These are phyloP conservation scores for Blastobasis lacticolella DNA, from an alignment of 2,888 invertebrate species.

Conservation along the genomic window DNA sequence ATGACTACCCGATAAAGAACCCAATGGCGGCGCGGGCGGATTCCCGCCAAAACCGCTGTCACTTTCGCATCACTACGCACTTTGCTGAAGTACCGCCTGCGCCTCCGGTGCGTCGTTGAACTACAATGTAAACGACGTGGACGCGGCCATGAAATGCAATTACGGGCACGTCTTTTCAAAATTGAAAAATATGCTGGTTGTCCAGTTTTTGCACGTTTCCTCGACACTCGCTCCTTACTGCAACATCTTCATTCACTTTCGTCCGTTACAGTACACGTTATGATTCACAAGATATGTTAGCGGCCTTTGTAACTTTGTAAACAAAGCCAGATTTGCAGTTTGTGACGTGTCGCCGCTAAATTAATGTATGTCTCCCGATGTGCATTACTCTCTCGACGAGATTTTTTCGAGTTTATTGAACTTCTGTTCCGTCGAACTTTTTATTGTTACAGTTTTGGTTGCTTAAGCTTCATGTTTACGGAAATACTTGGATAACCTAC, in stretches of 20 bases:
- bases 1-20: conserved; percentile 28
- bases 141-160: no score
- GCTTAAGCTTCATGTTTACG: no score
- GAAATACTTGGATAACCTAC: no score
- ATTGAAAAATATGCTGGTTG: conserved; percentile 8
- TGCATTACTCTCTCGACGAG: background rate
- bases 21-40: conserved; percentile 31
- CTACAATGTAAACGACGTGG: no score
- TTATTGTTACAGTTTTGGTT: no score
- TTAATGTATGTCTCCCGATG: conserved; percentile 2
- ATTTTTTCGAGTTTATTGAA: conserved; percentile 3
- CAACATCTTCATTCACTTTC: conserved; percentile 38
- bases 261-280: conserved; percentile 12
- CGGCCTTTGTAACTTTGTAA: conserved; percentile 12
- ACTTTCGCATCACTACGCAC: conserved; percentile 36
- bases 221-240: conserved; percentile 29
- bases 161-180: background rate
- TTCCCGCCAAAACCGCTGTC: conserved; percentile 49
- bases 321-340: conserved; percentile 19
- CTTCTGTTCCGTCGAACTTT: background rate
- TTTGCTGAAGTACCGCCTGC: conserved; percentile 23
- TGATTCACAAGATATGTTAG: conserved; percentile 24
- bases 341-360: conserved; percentile 7
- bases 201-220: conserved; percentile 40
- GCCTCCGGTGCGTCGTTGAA: background rate